phyloP scores from a whole-genome alignment of 2,113 vertebrate genomes.

The Syrrhaptes paradoxus region DNA sequence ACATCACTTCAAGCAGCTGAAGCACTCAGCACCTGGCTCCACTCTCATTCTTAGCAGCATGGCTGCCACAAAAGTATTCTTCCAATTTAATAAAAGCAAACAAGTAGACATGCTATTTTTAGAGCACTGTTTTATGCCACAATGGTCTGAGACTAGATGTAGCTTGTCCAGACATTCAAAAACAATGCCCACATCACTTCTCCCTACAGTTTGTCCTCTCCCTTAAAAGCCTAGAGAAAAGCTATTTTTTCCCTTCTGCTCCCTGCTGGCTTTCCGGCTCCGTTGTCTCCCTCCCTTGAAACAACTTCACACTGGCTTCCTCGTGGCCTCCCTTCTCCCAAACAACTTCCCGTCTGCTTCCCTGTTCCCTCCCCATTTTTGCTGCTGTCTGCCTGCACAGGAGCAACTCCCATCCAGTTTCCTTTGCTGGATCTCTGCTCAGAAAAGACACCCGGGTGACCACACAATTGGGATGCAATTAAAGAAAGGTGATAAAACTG shows the following conservation, averaged over 20 bases:
- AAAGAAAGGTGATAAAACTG: neutral
- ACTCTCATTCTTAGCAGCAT: neutral
- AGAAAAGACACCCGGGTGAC: neutral
- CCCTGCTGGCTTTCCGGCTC: constrained; percentile 63
- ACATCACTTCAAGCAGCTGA: neutral
- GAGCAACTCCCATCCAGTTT: constrained; percentile 47
- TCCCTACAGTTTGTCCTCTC: neutral
- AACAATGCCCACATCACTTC: constrained; percentile 40
- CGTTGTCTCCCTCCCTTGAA: constrained; percentile 58
- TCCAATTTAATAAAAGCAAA: neutral
- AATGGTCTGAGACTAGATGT: constrained; percentile 36
- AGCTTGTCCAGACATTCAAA: constrained; percentile 37
- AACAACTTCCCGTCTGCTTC: constrained; percentile 61
- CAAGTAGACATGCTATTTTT: constrained; percentile 38
- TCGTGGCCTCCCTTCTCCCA: constrained; percentile 57
- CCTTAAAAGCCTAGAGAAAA: constrained; percentile 46
- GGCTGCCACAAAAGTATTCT: neutral
- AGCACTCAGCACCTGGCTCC: neutral
- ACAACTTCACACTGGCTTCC: constrained; percentile 62
- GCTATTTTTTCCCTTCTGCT: constrained; percentile 63
- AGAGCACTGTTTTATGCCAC: constrained; percentile 42
- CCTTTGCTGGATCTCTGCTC: constrained; percentile 17
- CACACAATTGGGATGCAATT: neutral
- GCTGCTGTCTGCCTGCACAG: constrained; percentile 21
- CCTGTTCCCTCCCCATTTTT: constrained; percentile 42